phyloP scores from a whole-genome alignment of 2,113 vertebrate genomes.

The Tragelaphus buxtoni region DNA sequence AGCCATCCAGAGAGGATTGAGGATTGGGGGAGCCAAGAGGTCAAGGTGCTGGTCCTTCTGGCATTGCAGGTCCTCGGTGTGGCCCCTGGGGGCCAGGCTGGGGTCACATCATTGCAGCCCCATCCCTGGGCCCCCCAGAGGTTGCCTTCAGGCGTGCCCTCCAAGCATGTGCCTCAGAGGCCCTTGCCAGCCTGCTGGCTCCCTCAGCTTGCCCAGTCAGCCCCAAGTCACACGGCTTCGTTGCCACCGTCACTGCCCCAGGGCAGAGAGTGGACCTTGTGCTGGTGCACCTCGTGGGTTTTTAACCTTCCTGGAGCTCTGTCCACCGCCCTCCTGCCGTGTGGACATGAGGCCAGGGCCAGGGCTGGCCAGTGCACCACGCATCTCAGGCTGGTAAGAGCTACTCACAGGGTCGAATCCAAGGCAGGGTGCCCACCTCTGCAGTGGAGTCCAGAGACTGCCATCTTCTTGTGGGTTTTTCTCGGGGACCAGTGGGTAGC shows the following conservation, averaged over 20 bases:
- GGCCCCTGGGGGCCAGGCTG: not conserved
- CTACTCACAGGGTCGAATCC: not conserved
- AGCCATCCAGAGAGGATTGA: not conserved
- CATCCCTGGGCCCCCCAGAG: not conserved
- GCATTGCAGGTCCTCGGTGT: not conserved
- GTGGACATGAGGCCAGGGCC: not conserved
- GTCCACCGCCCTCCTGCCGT: not conserved
- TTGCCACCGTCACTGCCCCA: accelerated
- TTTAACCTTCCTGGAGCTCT: not conserved
- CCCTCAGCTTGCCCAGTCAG: not conserved
- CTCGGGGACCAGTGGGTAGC: not conserved
- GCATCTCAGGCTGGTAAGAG: not conserved
- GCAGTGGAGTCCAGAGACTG: too few species aligned
- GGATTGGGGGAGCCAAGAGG: not conserved
- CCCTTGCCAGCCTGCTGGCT: not conserved
- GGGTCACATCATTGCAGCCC: not conserved
- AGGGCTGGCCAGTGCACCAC: not conserved
- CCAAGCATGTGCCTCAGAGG: too few species aligned
- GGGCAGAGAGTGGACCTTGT: not conserved
- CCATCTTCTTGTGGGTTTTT: not conserved
- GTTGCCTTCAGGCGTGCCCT: not conserved
- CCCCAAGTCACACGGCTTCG: not conserved
- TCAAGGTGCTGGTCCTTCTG: not conserved
- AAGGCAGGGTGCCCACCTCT: not conserved
- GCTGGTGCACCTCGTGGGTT: not conserved